Percentiles rank a stretch among this genome's conserved stretches.
phyloP scores from a whole-genome alignment of 2,797 vertebrate species.

The Galagoides demidoff region DNA sequence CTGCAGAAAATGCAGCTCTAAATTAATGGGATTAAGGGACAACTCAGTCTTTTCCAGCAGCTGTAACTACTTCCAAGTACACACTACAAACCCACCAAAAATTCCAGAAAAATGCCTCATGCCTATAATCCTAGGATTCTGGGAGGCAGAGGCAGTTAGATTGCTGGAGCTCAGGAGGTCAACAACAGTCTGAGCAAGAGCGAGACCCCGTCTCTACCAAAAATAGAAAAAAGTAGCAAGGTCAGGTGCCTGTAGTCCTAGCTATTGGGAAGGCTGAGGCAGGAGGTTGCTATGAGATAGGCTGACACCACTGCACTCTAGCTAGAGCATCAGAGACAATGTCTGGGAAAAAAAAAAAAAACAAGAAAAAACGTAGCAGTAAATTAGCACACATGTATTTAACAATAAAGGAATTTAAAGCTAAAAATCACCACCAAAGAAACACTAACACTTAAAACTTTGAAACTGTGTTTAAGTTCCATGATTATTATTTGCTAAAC shows the following conservation, averaged over 20 bases:
- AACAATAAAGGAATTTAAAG: constrained; percentile 32
- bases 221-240: too few relatives aligned
- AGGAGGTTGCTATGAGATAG: too few relatives aligned
- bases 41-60: constrained; percentile 33
- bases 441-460: neutral
- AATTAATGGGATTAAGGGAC: neutral
- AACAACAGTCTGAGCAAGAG: too few relatives aligned
- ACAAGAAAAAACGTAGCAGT: neutral
- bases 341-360: too few relatives aligned
- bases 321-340: too few relatives aligned
- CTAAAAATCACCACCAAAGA: neutral
- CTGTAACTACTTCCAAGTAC: neutral
- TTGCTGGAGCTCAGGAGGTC: too few relatives aligned
- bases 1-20: constrained; percentile 33
- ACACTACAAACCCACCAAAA: neutral
- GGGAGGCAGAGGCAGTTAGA: too few relatives aligned
- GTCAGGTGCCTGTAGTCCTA: too few relatives aligned
- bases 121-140: too few relatives aligned
- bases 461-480: neutral
- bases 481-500: neutral
- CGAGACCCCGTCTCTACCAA: too few relatives aligned
- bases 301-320: too few relatives aligned
- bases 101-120: neutral
- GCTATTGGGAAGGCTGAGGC: too few relatives aligned
- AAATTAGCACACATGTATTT: neutral